Percentiles rank a stretch among this genome's conserved stretches.
Conservation (phyloP, 1,140 invertebrate genomes). For the Apis dorsata region DNA sequence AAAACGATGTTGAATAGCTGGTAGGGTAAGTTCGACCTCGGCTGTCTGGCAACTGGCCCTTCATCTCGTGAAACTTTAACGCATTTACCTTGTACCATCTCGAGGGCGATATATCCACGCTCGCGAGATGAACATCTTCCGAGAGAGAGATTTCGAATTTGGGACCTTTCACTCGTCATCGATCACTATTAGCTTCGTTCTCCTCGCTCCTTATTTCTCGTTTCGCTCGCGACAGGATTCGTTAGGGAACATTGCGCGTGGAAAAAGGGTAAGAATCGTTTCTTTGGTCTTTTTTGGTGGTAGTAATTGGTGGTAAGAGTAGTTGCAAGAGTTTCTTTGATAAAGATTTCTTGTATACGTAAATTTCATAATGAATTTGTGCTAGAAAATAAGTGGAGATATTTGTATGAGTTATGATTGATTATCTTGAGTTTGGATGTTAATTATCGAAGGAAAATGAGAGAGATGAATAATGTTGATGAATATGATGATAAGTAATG, state of each 20-base stretch:
- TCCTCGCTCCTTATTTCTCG: not conserved
- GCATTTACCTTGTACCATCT: conserved; percentile 46
- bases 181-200: conserved; percentile 59
- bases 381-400: too few species aligned
- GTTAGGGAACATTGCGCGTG: not conserved
- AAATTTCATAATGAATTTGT: too few species aligned
- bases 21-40: conserved; percentile 29
- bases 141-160: conserved; percentile 30
- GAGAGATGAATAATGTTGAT: too few species aligned
- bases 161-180: conserved; percentile 51
- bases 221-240: conserved; percentile 2
- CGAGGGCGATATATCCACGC: conserved; percentile 14
- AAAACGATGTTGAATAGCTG: conserved; percentile 48
- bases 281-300: too few species aligned
- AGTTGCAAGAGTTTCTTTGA: too few species aligned
- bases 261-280: not conserved
- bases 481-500: too few species aligned
- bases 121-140: conserved; percentile 48
- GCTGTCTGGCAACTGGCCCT: conserved; percentile 21
- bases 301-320: not conserved
- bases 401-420: too few species aligned
- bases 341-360: too few species aligned
- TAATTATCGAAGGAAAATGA: too few species aligned
- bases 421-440: too few species aligned
- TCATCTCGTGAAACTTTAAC: conserved; percentile 59